Percentiles rank a stretch among this genome's conserved stretches.
phyloP scores from a whole-genome alignment of 2,113 vertebrate genomes.

The Planiliza haematocheilus region DNA sequence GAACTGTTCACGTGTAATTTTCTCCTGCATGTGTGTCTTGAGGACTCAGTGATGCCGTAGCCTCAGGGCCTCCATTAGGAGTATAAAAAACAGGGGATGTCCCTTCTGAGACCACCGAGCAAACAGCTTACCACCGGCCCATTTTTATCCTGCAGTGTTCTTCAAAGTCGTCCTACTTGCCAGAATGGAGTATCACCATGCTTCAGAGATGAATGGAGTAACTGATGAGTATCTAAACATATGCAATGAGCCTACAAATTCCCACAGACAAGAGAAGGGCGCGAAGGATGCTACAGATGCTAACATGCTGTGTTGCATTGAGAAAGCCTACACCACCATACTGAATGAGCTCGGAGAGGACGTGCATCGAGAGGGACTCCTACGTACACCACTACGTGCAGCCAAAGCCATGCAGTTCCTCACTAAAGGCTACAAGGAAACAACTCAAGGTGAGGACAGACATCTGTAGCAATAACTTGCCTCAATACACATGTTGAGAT shows the following conservation, averaged over 20 bases:
- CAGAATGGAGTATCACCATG: conserved; percentile 28
- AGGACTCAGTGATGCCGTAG: not conserved
- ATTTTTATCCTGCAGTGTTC: not conserved
- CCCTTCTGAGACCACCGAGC: not conserved
- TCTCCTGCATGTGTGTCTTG: conserved; percentile 5
- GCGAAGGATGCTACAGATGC: not conserved
- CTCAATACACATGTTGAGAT: too few relatives aligned
- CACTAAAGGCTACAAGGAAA: conserved; percentile 81
- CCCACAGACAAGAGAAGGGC: conserved; percentile 8
- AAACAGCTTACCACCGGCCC: too few relatives aligned
- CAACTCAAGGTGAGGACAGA: conserved; percentile 58
- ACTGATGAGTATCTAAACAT: not conserved
- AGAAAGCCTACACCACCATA: conserved; percentile 72
- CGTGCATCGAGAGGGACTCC: conserved; percentile 71
- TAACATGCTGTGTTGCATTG: conserved; percentile 32
- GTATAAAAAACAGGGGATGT: conserved; percentile 6
- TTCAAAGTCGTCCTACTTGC: not conserved
- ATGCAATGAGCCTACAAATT: not conserved
- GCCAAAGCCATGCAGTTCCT: conserved; percentile 82
- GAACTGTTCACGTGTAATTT: not conserved
- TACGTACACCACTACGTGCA: conserved; percentile 74
- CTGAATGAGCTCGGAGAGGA: conserved; percentile 77
- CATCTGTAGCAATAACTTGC: too few relatives aligned
- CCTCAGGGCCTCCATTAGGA: not conserved
- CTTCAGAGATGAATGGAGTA: conserved; percentile 15